These are phyloP conservation scores for Sisyra terminalis DNA, from an alignment of 2,888 invertebrate species.

Conservation along the genomic window DNA sequence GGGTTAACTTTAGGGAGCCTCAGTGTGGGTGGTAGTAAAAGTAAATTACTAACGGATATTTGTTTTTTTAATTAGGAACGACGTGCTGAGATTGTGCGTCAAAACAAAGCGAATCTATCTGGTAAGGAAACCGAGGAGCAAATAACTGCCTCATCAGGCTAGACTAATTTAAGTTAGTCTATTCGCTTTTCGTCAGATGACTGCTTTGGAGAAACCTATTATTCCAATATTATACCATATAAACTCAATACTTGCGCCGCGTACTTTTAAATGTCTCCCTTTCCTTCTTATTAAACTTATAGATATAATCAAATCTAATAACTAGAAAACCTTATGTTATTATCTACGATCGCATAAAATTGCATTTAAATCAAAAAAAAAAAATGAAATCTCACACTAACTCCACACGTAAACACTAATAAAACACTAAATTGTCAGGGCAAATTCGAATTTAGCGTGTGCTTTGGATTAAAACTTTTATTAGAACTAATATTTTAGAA, in stretches of 20 bases:
- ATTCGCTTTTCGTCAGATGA: conserved; percentile 2
- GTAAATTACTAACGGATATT: conserved; percentile 5
- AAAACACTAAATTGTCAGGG: too few species aligned
- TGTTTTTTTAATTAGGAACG: conserved; percentile 47
- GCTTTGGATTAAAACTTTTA: conserved; percentile 4
- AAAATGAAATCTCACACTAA: too few species aligned
- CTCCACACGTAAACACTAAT: too few species aligned
- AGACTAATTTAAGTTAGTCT: conserved; percentile 15
- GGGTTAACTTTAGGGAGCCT: too few species aligned
- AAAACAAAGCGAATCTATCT: conserved; percentile 63
- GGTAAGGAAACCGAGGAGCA: conserved; percentile 37
- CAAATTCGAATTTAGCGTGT: not conserved
- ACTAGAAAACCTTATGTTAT: too few species aligned
- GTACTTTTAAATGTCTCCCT: conserved; percentile 5
- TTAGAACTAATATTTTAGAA: too few species aligned
- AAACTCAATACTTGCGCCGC: conserved; percentile 1
- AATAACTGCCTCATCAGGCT: conserved; percentile 49
- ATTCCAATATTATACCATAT: not conserved
- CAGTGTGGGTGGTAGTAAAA: too few species aligned
- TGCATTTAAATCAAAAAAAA: too few species aligned
- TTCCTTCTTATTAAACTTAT: not conserved
- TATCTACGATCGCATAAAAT: too few species aligned
- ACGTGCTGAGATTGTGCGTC: conserved; percentile 79
- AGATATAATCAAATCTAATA: too few species aligned
- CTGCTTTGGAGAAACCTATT: conserved; percentile 1